phyloP scores from a whole-genome alignment of 2,888 invertebrate species.

The Brachyptera risi region DNA sequence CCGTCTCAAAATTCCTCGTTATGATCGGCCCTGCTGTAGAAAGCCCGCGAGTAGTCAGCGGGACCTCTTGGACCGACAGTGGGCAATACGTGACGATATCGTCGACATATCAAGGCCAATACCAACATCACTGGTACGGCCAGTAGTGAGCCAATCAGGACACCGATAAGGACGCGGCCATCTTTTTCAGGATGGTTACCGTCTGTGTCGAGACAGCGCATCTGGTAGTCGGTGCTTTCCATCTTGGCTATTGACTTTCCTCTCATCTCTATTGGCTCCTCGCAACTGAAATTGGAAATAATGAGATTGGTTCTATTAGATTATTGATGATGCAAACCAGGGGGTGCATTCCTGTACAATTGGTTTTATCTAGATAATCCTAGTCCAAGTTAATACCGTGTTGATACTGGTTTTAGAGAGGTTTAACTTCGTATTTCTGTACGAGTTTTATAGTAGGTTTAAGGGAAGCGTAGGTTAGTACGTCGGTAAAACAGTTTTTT shows the following conservation, averaged over 20 bases:
- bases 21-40: slow-evolving; percentile 63
- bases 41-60: slow-evolving; percentile 60
- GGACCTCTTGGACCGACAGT: slow-evolving; percentile 55
- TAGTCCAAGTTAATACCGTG: no score
- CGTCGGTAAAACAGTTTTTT: no score
- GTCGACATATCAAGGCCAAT: slow-evolving; percentile 57
- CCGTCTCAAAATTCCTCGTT: slow-evolving; percentile 50
- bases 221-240: slow-evolving; percentile 50
- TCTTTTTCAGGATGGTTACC: slow-evolving; percentile 63
- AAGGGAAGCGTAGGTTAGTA: no score
- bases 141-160: slow-evolving; percentile 63
- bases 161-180: slow-evolving; percentile 60
- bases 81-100: slow-evolving; percentile 47
- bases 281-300: no score
- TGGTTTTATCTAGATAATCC: no score
- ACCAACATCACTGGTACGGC: slow-evolving; percentile 63
- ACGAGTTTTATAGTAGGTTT: no score
- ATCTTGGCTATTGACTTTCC: slow-evolving; percentile 57
- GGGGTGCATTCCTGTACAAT: no score
- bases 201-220: slow-evolving; percentile 64
- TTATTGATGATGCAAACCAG: no score
- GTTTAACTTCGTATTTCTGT: no score
- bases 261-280: slow-evolving; percentile 60
- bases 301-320: no score
- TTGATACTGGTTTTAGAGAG: no score